Evolutionary conservation across 2,888 invertebrate genomes (phyloP).

Genomic region (Oligia strigilis): DNA sequence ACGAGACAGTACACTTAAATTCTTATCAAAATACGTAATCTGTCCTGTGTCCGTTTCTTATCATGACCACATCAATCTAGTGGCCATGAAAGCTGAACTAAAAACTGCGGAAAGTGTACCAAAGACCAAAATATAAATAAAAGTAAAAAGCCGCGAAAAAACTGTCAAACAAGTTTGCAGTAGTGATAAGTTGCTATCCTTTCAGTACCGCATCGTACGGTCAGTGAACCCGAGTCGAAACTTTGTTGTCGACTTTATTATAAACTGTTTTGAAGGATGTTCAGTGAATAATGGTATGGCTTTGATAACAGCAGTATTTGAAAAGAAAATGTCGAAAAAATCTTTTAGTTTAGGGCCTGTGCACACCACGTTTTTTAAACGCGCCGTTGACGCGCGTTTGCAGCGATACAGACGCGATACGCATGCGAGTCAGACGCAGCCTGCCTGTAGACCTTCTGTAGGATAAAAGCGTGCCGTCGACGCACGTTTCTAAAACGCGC

Average conservation of each 20-base stretch:
- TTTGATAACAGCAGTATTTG: background rate
- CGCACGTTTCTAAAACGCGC: too few species aligned
- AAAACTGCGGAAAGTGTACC: conserved; percentile 23
- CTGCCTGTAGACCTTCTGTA: too few species aligned
- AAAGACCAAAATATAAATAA: conserved; percentile 26
- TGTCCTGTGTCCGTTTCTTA: conserved; percentile 10
- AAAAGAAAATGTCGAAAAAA: background rate
- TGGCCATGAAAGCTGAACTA: conserved; percentile 21
- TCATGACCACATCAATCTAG: conserved; percentile 8
- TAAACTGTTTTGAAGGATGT: background rate
- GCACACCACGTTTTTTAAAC: too few species aligned
- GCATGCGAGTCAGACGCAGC: too few species aligned
- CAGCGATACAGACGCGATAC: too few species aligned
- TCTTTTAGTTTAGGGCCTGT: too few species aligned
- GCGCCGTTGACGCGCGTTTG: too few species aligned
- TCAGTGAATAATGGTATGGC: background rate
- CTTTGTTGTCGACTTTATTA: background rate
- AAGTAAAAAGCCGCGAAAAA: conserved; percentile 9
- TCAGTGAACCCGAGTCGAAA: conserved; percentile 45
- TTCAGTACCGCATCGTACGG: conserved; percentile 51
- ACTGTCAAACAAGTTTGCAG: conserved; percentile 46
- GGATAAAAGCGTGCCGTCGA: too few species aligned
- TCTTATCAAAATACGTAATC: conserved; percentile 17
- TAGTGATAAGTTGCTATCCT: conserved; percentile 58
- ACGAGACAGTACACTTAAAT: background rate